Evolutionary conservation across 2,797 vertebrate genomes (phyloP), one percentile per base, ranked within the genome.

Genomic region (Pangasius larnaudii): DNA sequence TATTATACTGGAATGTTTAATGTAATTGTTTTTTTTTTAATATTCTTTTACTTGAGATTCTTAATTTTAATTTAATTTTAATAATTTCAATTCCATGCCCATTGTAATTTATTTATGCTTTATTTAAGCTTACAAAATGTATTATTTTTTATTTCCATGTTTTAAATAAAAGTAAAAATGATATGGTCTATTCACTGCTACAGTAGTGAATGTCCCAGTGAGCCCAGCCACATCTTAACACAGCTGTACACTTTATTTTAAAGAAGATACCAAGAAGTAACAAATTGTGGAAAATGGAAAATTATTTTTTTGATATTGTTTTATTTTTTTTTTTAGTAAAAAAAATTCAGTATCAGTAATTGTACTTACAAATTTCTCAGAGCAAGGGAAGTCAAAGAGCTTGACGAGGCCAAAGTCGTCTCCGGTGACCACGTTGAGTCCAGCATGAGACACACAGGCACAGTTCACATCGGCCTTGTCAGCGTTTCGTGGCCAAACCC

Each of bases 391-490:
- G 27, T 98, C 98, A 10, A 99, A 99, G 67, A 99, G 97, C 91
- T 99, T 99, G 90, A 99, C 96, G 39, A 99, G 96, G 39, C 98
- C 98, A 0, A 98, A 99, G 95, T 99, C 98, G 0, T 99, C 98
- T 58, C 98, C 98, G 0, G 98, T 98, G 89, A 96, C 98, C 79
- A 99, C 92, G 85, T 96, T 98, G 56, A 99, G 94, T 65, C 98
- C 98, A 0, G 97, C 93, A 0, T 98, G 98, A 42, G 98, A 99
- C 86, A 98, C 98, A 5, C 97, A 98, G 0, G 97, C 98, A 0
- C 98, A 99, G 92, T 97, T 99, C 5, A 99, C 98, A 0, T 99
- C 97, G 0, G 97, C 98, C 88, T 98, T 99, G 86, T 99, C 98
- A 0, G 98, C 95, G 0, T 98, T 99, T 5, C 98, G 95, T 0